Evolutionary conservation across 1,140 invertebrate genomes (phyloP), one percentile per base, ranked within the genome.

Genomic region (Steinernema feltiae): DNA sequence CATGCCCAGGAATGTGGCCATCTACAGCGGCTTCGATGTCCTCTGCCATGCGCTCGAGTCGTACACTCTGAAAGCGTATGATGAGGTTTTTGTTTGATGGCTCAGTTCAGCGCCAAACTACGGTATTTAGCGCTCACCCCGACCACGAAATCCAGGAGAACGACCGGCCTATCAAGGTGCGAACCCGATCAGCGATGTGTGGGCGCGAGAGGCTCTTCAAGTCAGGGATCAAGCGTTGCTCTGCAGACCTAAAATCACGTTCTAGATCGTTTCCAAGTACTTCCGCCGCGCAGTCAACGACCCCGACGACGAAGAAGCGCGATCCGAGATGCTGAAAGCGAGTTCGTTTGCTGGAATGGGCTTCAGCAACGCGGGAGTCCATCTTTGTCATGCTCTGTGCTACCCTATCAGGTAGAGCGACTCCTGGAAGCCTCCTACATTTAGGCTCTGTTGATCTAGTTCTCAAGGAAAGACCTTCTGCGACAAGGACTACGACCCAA

Each of bases 181-280:
- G 78, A 96, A 96, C 88, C 93, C 94, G 1, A 91, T 95, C 73
- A 94, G 93, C 77, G 93, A 95, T 88, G 92, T 95, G 2, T 96
- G 93, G 94, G 91, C 93, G 0, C 88, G 90, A 79, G 93, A 92
- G 84, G 92, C 93, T 70, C 88, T 95, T 21, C n/a, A n/a, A n/a
- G n/a, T n/a, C n/a, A n/a, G n/a, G n/a, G n/a, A n/a, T n/a, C n/a
- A n/a, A n/a, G n/a, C n/a, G n/a, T n/a, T n/a, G n/a, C n/a, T n/a
- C n/a, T n/a, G n/a, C n/a, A n/a, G n/a, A n/a, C n/a, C 53, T 70
- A 12, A 46, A 46, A 46, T 12, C 41, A 18, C n/a, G 32, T 71
- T 83, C 31, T 21, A 84, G 80, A 81, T 85, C 21, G 80, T 83
- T 53, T 70, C 69, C 18, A 82, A 79, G 73, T 81, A 78, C 71